Evolutionary conservation across 2,113 vertebrate genomes (phyloP).

Genomic region (Menidia beryllina): DNA sequence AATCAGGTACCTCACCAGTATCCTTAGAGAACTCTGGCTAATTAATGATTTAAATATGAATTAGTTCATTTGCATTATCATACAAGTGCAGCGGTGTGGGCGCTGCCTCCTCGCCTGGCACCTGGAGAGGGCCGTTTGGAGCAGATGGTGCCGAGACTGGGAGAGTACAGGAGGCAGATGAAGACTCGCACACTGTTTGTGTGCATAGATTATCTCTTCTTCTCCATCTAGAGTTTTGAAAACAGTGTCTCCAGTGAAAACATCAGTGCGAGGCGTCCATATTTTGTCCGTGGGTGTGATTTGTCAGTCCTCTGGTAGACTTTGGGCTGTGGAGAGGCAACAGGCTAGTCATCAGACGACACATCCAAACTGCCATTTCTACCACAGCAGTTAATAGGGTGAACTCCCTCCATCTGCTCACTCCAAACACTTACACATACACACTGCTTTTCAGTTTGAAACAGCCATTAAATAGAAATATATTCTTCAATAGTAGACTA

Average conservation of each 20-base stretch:
- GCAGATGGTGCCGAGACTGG: slow-evolving; percentile 60
- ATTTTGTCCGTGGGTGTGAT: not conserved
- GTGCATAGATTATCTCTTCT: slow-evolving; percentile 35
- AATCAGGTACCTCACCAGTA: slow-evolving; percentile 24
- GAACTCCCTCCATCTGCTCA: too few relatives aligned
- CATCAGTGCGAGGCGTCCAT: not conserved
- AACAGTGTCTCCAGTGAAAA: slow-evolving; percentile 4
- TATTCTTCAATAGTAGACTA: too few relatives aligned
- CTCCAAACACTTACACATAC: too few relatives aligned
- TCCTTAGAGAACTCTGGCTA: slow-evolving; percentile 54
- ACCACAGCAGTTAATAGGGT: too few relatives aligned
- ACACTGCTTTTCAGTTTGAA: too few relatives aligned
- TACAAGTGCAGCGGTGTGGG: slow-evolving; percentile 39
- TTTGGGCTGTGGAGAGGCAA: not conserved
- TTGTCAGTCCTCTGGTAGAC: not conserved
- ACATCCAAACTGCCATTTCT: too few relatives aligned
- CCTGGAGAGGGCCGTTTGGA: slow-evolving; percentile 46
- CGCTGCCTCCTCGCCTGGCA: slow-evolving; percentile 50
- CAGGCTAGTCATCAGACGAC: too few relatives aligned
- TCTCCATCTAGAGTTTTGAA: not conserved
- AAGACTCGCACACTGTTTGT: slow-evolving; percentile 41
- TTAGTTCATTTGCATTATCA: slow-evolving; percentile 62
- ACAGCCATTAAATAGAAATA: too few relatives aligned
- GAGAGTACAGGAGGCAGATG: slow-evolving; percentile 13
- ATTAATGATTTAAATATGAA: slow-evolving; percentile 77